Evolutionary conservation across 2,113 vertebrate genomes (phyloP), one percentile per base, ranked within the genome.

Genomic region (Sminthopsis crassicaudata): DNA sequence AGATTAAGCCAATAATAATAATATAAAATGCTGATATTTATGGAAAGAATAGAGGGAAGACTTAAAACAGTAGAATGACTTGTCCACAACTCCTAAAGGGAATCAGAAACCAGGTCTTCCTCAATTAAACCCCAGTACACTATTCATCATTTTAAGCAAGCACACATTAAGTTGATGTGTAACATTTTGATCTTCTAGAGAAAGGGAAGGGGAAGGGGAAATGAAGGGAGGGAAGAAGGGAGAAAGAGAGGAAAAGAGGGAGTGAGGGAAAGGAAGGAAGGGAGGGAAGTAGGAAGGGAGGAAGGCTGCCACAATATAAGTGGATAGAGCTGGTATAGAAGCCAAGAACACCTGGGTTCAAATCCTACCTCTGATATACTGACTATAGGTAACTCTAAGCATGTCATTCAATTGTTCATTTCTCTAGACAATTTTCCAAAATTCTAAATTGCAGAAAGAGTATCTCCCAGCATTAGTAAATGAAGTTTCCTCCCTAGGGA

Each of bases 21-120:
- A 25, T 52, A 27, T 91, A 90, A 89, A 93, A 92, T 67, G 48
- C 53, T 94, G 57, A 60, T 11, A 30, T 60, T 76, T 76, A n/a
- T 76, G 30, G 24, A 53, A 53, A 14, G 57, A 60, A 2, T 30
- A 36, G 57, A 60, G 30, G 27, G 30, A 36, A 67, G 12, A 67
- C 60, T 24, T 54, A 2, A 67, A 12, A 36, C 12, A 67, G 60
- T 5, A 36, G 30, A 36, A 67, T 67, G 60, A 67, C 30, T 67
- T 67, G 60, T 0, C 12, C 55, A 60, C 57, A 60, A 60, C 30
- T 60, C 9, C 57, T 60, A 60, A 60, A 27, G 3, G 27, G 30
- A n/a, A 76, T 60, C 19, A n/a, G 36, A 76, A 12, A 2, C 27
- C 27, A 60, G 30, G 60, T n/a, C 14, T 76, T n/a, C 60, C 60